phyloP scores from a whole-genome alignment of 2,797 vertebrate genomes.

The Rhynchotus rufescens region DNA sequence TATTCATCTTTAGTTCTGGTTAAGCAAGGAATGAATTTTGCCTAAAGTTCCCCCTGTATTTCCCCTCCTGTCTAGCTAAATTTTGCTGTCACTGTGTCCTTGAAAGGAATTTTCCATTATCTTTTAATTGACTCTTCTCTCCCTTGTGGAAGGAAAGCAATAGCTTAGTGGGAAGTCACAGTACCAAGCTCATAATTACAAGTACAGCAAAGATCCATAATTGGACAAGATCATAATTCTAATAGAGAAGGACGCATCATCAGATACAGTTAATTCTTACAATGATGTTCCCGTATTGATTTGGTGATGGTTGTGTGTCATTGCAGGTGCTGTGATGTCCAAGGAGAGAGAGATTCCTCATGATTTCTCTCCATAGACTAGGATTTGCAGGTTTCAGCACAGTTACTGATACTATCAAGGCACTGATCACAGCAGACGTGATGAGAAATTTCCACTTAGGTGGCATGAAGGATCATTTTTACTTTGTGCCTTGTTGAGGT shows the following conservation, averaged over 20 bases:
- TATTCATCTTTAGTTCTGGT: background rate
- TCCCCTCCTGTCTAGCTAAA: conserved; percentile 28
- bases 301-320: background rate
- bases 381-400: conserved; percentile 17
- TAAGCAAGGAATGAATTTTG: background rate
- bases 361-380: background rate
- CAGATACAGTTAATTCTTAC: conserved; percentile 59
- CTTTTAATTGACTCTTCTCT: conserved; percentile 56
- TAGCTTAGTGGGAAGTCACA: conserved; percentile 41
- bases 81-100: conserved; percentile 4
- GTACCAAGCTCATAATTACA: conserved; percentile 58
- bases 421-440: background rate
- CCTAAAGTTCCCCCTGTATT: conserved; percentile 2
- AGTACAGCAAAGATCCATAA: conserved; percentile 67
- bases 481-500: background rate
- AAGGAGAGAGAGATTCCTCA: conserved; percentile 27
- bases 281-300: conserved; percentile 36
- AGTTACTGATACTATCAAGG: background rate
- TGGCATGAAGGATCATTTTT: background rate
- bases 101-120: conserved; percentile 68
- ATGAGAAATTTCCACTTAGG: background rate
- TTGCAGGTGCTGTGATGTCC: conserved; percentile 20
- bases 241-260: conserved; percentile 55
- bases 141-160: conserved; percentile 35
- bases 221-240: conserved; percentile 59